These are phyloP conservation scores for Catagonus wagneri DNA, from an alignment of 2,113 vertebrate species.

Conservation along the genomic window DNA sequence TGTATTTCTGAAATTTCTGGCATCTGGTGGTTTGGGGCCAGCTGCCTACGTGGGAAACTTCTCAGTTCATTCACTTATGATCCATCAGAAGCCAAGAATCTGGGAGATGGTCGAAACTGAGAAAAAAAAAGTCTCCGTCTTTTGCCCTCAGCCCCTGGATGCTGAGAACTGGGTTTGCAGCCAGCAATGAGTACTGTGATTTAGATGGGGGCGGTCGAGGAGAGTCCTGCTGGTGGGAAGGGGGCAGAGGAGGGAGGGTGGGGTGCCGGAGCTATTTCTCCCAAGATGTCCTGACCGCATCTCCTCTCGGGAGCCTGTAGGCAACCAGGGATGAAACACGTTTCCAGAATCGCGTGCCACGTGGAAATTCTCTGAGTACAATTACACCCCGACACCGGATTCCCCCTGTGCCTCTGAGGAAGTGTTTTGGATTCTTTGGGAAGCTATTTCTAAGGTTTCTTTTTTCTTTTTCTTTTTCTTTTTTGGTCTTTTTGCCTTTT, in stretches of 20 bases:
- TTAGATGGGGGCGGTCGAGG: no score
- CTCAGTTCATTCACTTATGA: not conserved
- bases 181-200: accelerated
- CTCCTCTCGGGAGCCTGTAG: no score
- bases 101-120: not conserved
- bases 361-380: no score
- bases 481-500: no score
- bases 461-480: no score
- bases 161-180: not conserved
- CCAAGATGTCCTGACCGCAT: not conserved
- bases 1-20: not conserved
- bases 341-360: not conserved
- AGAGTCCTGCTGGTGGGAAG: accelerated
- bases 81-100: not conserved
- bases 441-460: no score
- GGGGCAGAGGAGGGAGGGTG: not conserved
- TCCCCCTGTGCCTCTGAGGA: not conserved
- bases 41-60: not conserved
- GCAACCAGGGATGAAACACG: accelerated
- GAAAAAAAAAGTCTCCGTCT: accelerated
- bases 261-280: not conserved
- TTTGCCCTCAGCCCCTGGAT: not conserved
- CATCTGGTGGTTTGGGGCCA: not conserved
- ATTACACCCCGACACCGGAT: accelerated
- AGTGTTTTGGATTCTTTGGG: not conserved